Base-by-base conservation (phyloP, 2,113 vertebrate species). In the Marcusenius ussheri region DNA sequence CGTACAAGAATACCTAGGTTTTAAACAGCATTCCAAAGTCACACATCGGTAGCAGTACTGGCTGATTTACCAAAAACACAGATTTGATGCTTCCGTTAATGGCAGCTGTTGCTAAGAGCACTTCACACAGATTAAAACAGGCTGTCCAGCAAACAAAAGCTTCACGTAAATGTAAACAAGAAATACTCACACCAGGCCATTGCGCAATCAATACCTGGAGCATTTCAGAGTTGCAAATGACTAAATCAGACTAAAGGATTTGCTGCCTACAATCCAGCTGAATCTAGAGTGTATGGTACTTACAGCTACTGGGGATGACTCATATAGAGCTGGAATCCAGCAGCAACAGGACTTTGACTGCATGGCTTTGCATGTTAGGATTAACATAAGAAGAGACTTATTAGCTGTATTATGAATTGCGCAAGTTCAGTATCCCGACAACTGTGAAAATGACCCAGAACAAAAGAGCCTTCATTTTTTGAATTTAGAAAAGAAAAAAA, bases 211-310 rank as follows among this genome's bases (percentile, higher is more conserved):
- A 70, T 70, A 70, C 62, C 62, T 70, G 62, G 62, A 31, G 62
- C 62, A 27, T 66, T 66, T 66, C 62, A 66, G 9, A 66, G 27
- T 31, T 70, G 62, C 62, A 31, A 70, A 70, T 70, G 62, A 70
- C 74, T 35, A 80, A 80, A 80, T 42, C 74, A 80, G 74, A 80
- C 74, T 80, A 39, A 77, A 77, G 70, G 70, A 77, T 77, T 77
- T 77, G 70, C 70, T 77, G 11, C 70, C 31, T 39, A 77, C 31
- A 77, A 77, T 77, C 70, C 31, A 77, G 31, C 70, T 66, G 58
- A 77, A 77, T 77, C 70, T 77, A 11, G 31, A 77, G 70, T 42
- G 15, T 42, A 80, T 39, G 31, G 74, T 42, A 80, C n/a, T 70
- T 31, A 31, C 1, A 3, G 35, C 74, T 39, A 80, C 35, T 5